Percentiles rank a stretch among this genome's conserved stretches.
These are phyloP conservation scores for Erynnis tages DNA, from an alignment of 2,888 invertebrate species.

Conservation along the genomic window DNA sequence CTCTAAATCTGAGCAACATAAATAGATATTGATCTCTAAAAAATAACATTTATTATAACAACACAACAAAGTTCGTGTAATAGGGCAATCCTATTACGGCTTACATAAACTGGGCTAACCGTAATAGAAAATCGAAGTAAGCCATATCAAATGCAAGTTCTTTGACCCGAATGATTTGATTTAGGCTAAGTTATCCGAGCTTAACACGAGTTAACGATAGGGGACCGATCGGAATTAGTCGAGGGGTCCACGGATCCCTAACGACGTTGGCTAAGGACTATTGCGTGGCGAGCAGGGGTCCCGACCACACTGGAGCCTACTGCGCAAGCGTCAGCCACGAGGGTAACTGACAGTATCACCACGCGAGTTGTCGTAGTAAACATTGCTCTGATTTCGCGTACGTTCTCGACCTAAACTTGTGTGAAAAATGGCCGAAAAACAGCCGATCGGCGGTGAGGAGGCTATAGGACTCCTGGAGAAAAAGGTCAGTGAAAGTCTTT, in stretches of 20 bases:
- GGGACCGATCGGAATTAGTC: neutral
- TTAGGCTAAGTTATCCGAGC: neutral
- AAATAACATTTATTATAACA: neutral
- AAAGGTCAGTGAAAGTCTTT: slow-evolving; percentile 54
- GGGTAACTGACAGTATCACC: slow-evolving; percentile 44
- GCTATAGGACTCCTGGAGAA: slow-evolving; percentile 64
- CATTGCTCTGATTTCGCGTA: slow-evolving; percentile 24
- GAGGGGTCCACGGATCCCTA: slow-evolving; percentile 15
- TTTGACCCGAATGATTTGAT: slow-evolving; percentile 15
- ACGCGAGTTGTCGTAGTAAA: slow-evolving; percentile 31
- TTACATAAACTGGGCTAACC: slow-evolving; percentile 11
- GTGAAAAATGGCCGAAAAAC: slow-evolving; percentile 54
- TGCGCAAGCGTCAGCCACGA: slow-evolving; percentile 50
- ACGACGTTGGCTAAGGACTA: slow-evolving; percentile 26
- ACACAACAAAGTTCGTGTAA: neutral
- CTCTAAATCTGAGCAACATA: no score
- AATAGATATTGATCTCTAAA: neutral
- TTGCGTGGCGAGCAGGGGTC: slow-evolving; percentile 46
- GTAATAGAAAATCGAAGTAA: slow-evolving; percentile 25
- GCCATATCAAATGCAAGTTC: slow-evolving; percentile 11
- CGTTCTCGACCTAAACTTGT: slow-evolving; percentile 9
- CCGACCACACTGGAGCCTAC: slow-evolving; percentile 37
- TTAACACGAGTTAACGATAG: neutral
- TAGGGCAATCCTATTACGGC: slow-evolving; percentile 22
- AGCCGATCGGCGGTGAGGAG: slow-evolving; percentile 49